These are phyloP conservation scores for Turnix velox DNA, from an alignment of 2,113 vertebrate genomes.

Conservation along the genomic window DNA sequence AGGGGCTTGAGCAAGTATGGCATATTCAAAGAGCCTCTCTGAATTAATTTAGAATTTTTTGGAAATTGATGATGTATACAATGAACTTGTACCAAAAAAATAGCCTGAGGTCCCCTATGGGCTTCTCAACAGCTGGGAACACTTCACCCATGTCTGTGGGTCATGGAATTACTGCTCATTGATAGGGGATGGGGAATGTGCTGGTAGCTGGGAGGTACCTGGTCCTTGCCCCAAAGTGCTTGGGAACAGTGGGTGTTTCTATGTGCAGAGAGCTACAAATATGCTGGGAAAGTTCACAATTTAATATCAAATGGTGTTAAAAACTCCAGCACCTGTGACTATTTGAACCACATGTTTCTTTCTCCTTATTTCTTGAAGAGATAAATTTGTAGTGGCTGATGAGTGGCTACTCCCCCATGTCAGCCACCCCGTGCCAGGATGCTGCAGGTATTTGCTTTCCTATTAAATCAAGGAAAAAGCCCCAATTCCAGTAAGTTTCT, in stretches of 20 bases:
- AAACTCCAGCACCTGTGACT: neutral
- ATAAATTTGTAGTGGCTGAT: accelerated
- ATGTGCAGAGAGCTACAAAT: neutral
- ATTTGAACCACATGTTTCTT: neutral
- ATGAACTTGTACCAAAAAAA: neutral
- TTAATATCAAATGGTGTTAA: neutral
- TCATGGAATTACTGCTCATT: neutral
- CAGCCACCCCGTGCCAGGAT: accelerated
- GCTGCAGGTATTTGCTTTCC: neutral
- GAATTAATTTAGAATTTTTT: neutral
- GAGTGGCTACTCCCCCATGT: too few relatives aligned
- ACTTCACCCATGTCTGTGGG: neutral
- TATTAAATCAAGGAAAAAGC: neutral
- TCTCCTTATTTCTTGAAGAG: neutral
- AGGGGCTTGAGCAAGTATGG: neutral
- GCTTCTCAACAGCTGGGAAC: neutral
- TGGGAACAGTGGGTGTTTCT: neutral
- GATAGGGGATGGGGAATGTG: neutral
- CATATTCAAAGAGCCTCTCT: neutral
- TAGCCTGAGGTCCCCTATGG: neutral
- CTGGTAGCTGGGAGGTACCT: neutral
- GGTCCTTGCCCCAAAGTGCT: neutral
- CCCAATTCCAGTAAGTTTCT: neutral
- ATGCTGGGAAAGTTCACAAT: neutral
- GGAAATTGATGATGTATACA: neutral